A percentile compares a stretch with the other conserved stretches of the same genome.
Conservation (phyloP, 2,888 invertebrate genomes). For the Thymelicus lineola region DNA sequence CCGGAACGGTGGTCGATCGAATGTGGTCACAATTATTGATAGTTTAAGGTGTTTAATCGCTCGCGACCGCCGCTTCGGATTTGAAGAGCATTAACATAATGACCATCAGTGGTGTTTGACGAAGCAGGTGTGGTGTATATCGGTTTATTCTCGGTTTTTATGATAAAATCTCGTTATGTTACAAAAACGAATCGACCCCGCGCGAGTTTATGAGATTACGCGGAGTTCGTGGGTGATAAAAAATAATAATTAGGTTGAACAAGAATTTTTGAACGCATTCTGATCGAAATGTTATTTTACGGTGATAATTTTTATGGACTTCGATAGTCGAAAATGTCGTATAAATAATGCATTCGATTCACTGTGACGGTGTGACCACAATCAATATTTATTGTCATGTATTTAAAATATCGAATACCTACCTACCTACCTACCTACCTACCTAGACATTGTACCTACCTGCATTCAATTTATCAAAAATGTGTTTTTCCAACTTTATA, state of each 20-base stretch:
- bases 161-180: conserved; percentile 80
- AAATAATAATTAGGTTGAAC: conserved; percentile 22
- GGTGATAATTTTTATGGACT: conserved; percentile 3
- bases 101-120: conserved; percentile 78
- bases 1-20: conserved; percentile 49
- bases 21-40: conserved; percentile 58
- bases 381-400: no score
- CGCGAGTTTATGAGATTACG: conserved; percentile 71
- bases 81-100: conserved; percentile 80
- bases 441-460: no score
- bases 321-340: conserved; percentile 1
- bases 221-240: conserved; percentile 31
- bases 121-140: conserved; percentile 81
- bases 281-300: conserved; percentile 21
- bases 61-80: conserved; percentile 53
- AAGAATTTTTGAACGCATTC: conserved; percentile 29
- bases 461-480: no score
- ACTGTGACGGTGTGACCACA: no score
- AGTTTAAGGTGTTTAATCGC: conserved; percentile 62
- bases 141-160: conserved; percentile 82
- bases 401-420: no score
- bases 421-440: no score
- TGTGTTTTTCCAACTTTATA: no score
- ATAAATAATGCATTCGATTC: no score
- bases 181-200: conserved; percentile 66